A percentile compares a stretch with the other conserved stretches of the same genome.
phyloP scores from a whole-genome alignment of 2,888 invertebrate genomes.

The Pseudoips prasinana region DNA sequence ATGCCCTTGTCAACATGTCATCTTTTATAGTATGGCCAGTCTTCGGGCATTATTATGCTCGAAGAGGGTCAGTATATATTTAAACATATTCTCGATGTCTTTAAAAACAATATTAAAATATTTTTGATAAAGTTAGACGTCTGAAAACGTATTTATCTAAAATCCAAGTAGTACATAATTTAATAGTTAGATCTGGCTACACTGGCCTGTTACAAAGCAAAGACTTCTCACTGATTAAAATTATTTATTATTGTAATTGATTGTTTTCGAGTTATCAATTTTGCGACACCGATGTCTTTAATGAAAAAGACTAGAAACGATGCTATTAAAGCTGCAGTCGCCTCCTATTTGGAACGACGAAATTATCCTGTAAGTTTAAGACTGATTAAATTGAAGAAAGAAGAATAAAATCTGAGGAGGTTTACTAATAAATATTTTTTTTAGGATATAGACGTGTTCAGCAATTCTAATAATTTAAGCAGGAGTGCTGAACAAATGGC shows the following conservation, averaged over 20 bases:
- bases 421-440: constrained; percentile 18
- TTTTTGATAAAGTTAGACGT: too few species aligned
- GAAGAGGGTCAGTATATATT: too few species aligned
- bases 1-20: too few species aligned
- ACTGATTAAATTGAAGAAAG: neutral
- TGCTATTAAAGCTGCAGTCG: constrained; percentile 84
- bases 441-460: constrained; percentile 84
- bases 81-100: too few species aligned
- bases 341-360: constrained; percentile 86
- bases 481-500: constrained; percentile 86
- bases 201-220: neutral
- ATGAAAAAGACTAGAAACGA: constrained; percentile 86
- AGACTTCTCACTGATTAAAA: neutral
- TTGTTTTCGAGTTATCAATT: constrained; percentile 1
- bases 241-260: neutral
- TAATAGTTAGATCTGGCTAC: neutral
- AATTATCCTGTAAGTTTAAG: constrained; percentile 83
- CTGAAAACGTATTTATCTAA: too few species aligned
- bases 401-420: neutral
- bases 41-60: too few species aligned
- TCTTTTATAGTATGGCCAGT: too few species aligned
- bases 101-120: too few species aligned
- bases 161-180: neutral
- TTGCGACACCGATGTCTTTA: constrained; percentile 48
- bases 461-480: constrained; percentile 78